Evolutionary conservation across 2,113 vertebrate genomes (phyloP).

Genomic region (Platycercus adscitus): DNA sequence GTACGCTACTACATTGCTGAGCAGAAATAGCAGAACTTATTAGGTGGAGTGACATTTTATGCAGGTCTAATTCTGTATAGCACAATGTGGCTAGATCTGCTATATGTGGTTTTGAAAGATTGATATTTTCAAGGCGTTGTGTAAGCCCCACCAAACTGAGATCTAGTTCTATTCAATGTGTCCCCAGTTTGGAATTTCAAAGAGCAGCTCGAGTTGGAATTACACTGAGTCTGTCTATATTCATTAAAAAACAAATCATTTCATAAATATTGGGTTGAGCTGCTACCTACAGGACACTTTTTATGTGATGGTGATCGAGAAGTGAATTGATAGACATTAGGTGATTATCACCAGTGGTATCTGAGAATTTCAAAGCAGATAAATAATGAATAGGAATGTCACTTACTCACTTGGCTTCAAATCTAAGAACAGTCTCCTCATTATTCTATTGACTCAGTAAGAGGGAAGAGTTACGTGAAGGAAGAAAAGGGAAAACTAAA

Average conservation of each 20-base stretch:
- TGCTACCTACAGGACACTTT: not conserved
- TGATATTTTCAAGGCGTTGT: not conserved
- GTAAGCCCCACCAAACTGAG: not conserved
- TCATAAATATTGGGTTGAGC: conserved; percentile 52
- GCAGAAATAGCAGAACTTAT: not conserved
- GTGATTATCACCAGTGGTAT: conserved; percentile 64
- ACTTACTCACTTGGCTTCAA: conserved; percentile 56
- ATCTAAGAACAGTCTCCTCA: conserved; percentile 10
- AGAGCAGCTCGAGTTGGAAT: not conserved
- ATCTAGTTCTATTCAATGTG: not conserved
- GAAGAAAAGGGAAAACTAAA: not conserved
- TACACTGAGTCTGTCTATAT: not conserved
- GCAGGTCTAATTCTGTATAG: not conserved
- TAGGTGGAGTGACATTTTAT: not conserved
- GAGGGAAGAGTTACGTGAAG: not conserved
- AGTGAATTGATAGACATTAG: conserved; percentile 25
- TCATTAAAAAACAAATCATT: not conserved
- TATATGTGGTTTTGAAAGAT: not conserved
- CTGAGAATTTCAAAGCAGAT: conserved; percentile 66
- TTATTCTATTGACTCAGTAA: conserved; percentile 33
- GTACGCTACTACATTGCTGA: not conserved
- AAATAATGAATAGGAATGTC: conserved; percentile 74
- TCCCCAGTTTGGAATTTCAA: not conserved
- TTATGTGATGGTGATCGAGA: conserved; percentile 13
- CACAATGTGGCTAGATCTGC: not conserved